Evolutionary conservation across 2,113 vertebrate genomes (phyloP), one percentile per base, ranked within the genome.

Genomic region (Cochlearius cochlearius): DNA sequence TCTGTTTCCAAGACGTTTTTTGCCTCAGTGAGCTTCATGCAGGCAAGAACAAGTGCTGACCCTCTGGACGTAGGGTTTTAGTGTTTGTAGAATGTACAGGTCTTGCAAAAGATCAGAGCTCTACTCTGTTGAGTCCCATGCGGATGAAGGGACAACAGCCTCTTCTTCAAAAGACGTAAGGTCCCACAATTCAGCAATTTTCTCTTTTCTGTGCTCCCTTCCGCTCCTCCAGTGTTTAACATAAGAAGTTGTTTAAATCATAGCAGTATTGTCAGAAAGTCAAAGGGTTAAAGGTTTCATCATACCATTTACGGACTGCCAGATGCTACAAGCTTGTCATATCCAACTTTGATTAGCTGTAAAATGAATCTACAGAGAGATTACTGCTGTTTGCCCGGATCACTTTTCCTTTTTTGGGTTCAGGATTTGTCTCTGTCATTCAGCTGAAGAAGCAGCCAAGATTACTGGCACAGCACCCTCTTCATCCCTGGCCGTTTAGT

Each of bases 241-340:
- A 29, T 17, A 85, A 58, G 11, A 86, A 60, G 59, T 43, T 88
- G 68, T 71, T 91, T 94, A 95, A 95, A 93, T 96, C 90, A 92
- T 7, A 87, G 41, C 68, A 88, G 52, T 68, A 58, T 21, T 93
- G 85, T 92, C 59, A 92, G 79, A 93, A 93, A 96, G 90, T 86
- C 77, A 50, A 86, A 88, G 95, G 90, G 90, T 81, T 93, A 92
- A 96, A 96, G 90, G 93, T 88, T 96, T 88, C 90, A 93, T 95
- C 60, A 72, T 34, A 67, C 27, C 60, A 68, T 93, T 96, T 94
- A 94, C 36, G 64, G 94, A 86, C 92, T 93, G 79, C 92, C 94
- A 97, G 97, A 93, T 96, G 94, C 88, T 95, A 94, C 91, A 77
- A 91, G 74, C 85, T 94, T 95, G 89, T 96, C 91, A 94, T 50